Percentiles rank a stretch among this genome's conserved stretches.
Conservation (phyloP, 2,888 invertebrate genomes). For the Geotrupes spiniger region DNA sequence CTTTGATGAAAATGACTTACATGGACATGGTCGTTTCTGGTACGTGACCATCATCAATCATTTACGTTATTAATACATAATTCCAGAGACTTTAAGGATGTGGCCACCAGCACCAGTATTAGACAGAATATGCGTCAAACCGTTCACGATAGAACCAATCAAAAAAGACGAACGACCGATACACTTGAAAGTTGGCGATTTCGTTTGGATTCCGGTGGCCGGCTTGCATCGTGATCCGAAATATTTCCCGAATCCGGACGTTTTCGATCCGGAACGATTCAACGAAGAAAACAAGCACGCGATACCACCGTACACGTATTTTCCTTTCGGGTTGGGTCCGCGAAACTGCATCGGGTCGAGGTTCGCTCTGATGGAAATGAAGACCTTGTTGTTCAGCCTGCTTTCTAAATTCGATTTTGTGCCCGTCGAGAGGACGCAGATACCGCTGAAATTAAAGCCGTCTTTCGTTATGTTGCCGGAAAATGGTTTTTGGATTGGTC, state of each 20-base stretch:
- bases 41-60: too few species aligned
- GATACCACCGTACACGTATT: conserved; percentile 47
- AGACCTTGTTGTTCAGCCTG: conserved; percentile 34
- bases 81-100: conserved; percentile 35
- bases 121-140: conserved; percentile 33
- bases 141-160: conserved; percentile 30
- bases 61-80: not conserved
- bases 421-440: conserved; percentile 32
- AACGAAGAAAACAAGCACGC: conserved; percentile 56
- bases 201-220: conserved; percentile 33
- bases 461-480: not conserved
- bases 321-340: conserved; percentile 53
- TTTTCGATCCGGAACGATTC: conserved; percentile 43
- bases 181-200: conserved; percentile 23
- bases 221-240: conserved; percentile 37
- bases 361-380: conserved; percentile 39
- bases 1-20: conserved; percentile 56
- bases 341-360: conserved; percentile 60
- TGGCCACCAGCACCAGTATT: conserved; percentile 33
- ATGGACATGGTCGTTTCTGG: conserved; percentile 60
- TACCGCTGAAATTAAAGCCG: conserved; percentile 9
- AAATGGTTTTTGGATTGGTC: conserved; percentile 11
- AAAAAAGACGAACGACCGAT: conserved; percentile 24
- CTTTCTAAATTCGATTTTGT: conserved; percentile 36
- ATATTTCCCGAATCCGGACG: conserved; percentile 36